Evolutionary conservation across 2,113 vertebrate species (phyloP), one percentile per base, ranked within the genome.

Genomic region (Dolichallabes microphthalmus): DNA sequence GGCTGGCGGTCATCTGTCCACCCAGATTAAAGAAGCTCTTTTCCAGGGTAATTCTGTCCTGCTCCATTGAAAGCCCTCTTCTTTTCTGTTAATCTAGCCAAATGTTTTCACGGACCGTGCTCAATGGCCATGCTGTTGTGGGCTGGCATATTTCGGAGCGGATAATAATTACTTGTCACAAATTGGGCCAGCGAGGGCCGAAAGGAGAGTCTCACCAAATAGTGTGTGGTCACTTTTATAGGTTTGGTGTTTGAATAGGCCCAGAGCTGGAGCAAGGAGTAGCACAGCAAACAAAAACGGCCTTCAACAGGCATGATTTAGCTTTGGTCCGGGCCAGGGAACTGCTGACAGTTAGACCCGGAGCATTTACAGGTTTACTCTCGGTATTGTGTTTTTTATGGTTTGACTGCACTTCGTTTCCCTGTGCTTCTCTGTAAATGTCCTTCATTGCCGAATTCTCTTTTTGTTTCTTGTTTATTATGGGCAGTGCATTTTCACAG

Each of bases 171-270:
- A 77, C 30, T 78, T 79, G 85, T 86, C 69, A 60, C 79, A 86
- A 86, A 81, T 82, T 82, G 78, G 82, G 66, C 83, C 64, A 73
- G 52, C 75, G 15, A 87, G 80, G 84, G 58, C 63, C 15, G 61
- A 85, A 78, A 32, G 77, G 87, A 85, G 75, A 86, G 58, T 89
- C 84, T 86, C 53, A 89, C 83, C 84, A 82, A 85, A 83, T 80
- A 89, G 80, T 52, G 87, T 68, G 69, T 86, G 45, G 71, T 78
- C 73, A 60, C 75, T 84, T 85, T 85, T 91, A 91, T 90, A 91
- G 81, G 80, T 86, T 0, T 39, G 27, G 73, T 92, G 90, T 93
- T 93, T 93, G 88, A 91, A 91, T 86, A 91, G 89, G 84, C 87
- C 86, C 85, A 22, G 30, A 57, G 88, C 76, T 83, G 55, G 61